phyloP scores from a whole-genome alignment of 2,888 invertebrate genomes.

The Tupiocoris notatus region DNA sequence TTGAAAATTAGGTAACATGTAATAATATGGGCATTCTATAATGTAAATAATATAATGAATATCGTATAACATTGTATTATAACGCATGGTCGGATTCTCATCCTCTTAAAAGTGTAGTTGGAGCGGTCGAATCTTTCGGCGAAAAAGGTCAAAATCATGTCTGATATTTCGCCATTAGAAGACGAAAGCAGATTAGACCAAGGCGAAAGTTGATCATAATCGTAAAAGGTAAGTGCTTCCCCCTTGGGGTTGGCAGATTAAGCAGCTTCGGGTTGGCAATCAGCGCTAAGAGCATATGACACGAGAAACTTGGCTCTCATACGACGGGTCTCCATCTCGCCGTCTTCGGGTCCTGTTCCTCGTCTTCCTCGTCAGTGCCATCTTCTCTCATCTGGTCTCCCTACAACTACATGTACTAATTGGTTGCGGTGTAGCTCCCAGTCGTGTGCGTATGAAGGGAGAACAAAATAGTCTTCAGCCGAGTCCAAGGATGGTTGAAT shows the following conservation, averaged over 20 bases:
- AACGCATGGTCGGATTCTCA: no score
- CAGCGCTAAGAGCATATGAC: constrained; percentile 31
- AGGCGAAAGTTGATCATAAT: constrained; percentile 22
- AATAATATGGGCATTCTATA: no score
- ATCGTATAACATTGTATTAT: no score
- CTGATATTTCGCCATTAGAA: background rate
- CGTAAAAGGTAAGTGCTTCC: constrained; percentile 19
- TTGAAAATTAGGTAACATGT: no score
- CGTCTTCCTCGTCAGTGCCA: background rate
- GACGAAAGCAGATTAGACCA: background rate
- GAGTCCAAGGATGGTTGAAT: constrained; percentile 3
- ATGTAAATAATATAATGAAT: no score
- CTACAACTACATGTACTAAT: constrained; percentile 9
- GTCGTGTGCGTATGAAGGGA: background rate
- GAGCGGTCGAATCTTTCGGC: no score
- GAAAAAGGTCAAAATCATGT: background rate
- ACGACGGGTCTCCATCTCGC: no score
- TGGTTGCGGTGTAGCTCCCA: constrained; percentile 7
- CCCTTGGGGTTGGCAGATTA: background rate
- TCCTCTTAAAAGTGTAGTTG: no score
- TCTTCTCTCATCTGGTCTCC: background rate
- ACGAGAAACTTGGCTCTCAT: constrained; percentile 15
- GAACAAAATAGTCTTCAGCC: constrained; percentile 12
- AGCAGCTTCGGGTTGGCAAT: constrained; percentile 12
- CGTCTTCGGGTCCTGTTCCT: background rate